Base-by-base conservation (phyloP, 2,797 vertebrate genomes). In the Pseudopleuronectes americanus region DNA sequence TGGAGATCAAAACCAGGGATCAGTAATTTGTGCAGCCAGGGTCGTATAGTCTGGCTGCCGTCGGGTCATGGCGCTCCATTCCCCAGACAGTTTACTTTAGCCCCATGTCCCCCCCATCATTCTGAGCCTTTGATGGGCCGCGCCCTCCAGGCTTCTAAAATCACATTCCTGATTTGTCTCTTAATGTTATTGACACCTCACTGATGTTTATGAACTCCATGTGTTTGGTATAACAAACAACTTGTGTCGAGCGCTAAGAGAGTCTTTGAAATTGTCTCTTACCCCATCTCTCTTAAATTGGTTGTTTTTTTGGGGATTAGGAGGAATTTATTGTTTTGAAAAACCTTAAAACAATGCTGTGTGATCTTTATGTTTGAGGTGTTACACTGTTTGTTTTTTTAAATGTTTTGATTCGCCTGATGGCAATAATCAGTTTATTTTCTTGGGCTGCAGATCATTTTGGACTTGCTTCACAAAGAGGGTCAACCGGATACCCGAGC, bases 401-500 rank as follows among this genome's bases (percentile, higher is more conserved):
- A 38, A 13, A 1, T 2, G 2, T 55, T 64, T 33, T 12, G 4
- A 51, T 22, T 24, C 22, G 12, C 56, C 13, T 45, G 1, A 24
- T 43, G 2, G 12, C 7, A 41, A 8, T 47, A 23, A 53, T 57
- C 7, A 59, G 8, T 67, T 4, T 52, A 6, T 70, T 56, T 56
- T 62, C 16, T 22, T 68, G 2, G 65, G 2, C 48, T 28, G 0
- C 51, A 93, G 92, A 85, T 93, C 7, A 92, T 93, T 81, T 83
- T 93, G 78, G 90, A 92, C 57, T 84, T 93, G 69, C 88, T 92
- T 33, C 79, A 88, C 16, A 87, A 82, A 68, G 88, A 86, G 0
- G 83, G 84, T 3, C 80, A 73, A 43, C 89, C 88, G 4, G 86
- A 92, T 60, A 23, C 80, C 45, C 83, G 61, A 22, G 61, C 86